Percentiles rank a stretch among this genome's conserved stretches.
These are phyloP conservation scores for Danio choprae DNA, from an alignment of 2,797 vertebrate species.

Conservation along the genomic window DNA sequence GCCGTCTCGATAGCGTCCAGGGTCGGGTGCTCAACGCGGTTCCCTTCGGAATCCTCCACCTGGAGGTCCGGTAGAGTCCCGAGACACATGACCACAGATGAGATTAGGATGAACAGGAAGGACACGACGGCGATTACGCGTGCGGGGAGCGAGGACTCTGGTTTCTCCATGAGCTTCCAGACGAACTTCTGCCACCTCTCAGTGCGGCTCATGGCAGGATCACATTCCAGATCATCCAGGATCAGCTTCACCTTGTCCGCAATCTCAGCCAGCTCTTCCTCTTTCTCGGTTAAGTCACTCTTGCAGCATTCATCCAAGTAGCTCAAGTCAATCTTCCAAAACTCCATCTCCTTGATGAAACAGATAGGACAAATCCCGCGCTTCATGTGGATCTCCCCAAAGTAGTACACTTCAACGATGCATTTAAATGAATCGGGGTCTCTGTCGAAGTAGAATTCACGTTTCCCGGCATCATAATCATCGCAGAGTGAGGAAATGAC, in stretches of 20 bases:
- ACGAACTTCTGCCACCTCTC: constrained; percentile 87
- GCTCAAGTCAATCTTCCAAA: constrained; percentile 93
- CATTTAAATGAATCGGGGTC: constrained; percentile 97
- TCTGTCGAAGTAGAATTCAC: constrained; percentile 96
- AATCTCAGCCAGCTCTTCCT: constrained; percentile 92
- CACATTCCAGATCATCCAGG: constrained; percentile 89
- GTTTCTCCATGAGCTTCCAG: constrained; percentile 97
- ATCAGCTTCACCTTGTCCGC: constrained; percentile 90
- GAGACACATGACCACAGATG: constrained; percentile 93
- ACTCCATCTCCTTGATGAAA: constrained; percentile 97
- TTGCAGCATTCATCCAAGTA: constrained; percentile 95
- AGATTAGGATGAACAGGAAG: constrained; percentile 91
- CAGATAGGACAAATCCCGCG: constrained; percentile 96
- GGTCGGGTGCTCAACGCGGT: constrained; percentile 88
- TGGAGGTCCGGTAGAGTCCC: constrained; percentile 96
- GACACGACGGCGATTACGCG: constrained; percentile 88
- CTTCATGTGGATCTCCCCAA: constrained; percentile 95
- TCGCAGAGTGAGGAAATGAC: constrained; percentile 90
- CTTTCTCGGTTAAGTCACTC: constrained; percentile 90
- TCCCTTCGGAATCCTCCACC: constrained; percentile 84
- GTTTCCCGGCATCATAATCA: constrained; percentile 90
- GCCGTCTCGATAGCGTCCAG: constrained; percentile 92
- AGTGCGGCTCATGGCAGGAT: constrained; percentile 80
- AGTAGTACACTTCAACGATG: constrained; percentile 93
- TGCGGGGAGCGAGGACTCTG: constrained; percentile 88